Conservation (phyloP, 2,113 vertebrate species). For the Nannospalax galili region DNA sequence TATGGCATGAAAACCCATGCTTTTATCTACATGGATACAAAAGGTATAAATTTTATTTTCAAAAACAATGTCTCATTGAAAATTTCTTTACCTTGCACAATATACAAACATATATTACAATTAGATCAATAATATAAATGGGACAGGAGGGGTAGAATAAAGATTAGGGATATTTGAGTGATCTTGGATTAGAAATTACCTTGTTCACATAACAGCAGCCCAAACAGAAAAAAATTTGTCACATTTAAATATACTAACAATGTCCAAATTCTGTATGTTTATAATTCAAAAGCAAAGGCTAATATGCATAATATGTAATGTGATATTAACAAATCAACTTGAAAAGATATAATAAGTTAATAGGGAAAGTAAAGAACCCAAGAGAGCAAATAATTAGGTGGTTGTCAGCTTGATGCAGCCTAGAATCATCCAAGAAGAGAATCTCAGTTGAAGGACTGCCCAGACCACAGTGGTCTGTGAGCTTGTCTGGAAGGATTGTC, state of each 20-base stretch:
- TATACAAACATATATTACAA: not conserved
- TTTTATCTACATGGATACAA: conserved; percentile 36
- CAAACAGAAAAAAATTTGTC: not conserved
- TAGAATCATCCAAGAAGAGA: not conserved
- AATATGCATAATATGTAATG: not conserved
- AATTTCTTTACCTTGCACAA: not conserved
- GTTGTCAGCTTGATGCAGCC: too few species aligned
- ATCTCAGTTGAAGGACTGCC: not conserved
- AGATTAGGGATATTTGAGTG: not conserved
- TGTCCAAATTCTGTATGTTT: not conserved
- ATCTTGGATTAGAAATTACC: not conserved
- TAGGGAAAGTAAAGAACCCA: not conserved
- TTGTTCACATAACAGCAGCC: not conserved
- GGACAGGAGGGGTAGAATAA: not conserved
- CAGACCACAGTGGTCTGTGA: too few species aligned
- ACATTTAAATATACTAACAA: conserved; percentile 12
- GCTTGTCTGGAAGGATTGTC: not conserved
- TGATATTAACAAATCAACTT: not conserved
- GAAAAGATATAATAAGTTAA: not conserved
- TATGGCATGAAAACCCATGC: not conserved
- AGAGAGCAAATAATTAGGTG: not conserved
- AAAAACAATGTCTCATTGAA: not conserved
- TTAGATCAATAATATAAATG: not conserved
- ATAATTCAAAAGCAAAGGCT: conserved; percentile 3
- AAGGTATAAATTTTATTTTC: conserved; percentile 20